Evolutionary conservation across 2,888 invertebrate species (phyloP).

Genomic region (Lepidocyrtinus sp.): DNA sequence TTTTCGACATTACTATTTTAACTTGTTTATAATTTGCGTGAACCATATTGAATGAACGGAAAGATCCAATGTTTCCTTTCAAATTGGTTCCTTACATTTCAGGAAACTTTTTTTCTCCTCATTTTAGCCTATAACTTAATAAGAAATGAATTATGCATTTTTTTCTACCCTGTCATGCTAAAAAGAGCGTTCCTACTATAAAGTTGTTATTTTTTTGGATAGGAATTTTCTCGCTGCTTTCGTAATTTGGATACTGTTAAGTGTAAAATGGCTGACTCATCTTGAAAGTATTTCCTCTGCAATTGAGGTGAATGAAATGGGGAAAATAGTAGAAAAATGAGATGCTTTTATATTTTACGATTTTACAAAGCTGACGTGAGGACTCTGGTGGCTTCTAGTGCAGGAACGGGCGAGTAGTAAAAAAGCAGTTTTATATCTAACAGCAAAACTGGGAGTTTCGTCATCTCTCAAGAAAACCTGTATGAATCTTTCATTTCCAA

Average conservation of each 20-base stretch:
- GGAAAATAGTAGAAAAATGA: slow-evolving; percentile 24
- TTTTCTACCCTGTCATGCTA: neutral
- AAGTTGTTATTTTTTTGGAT: slow-evolving; percentile 20
- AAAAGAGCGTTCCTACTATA: neutral
- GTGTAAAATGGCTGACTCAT: slow-evolving; percentile 52
- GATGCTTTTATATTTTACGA: slow-evolving; percentile 22
- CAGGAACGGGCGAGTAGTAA: slow-evolving; percentile 17
- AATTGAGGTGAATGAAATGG: slow-evolving; percentile 49
- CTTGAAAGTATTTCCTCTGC: slow-evolving; percentile 41
- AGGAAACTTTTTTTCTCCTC: slow-evolving; percentile 2
- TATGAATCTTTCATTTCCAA: slow-evolving; percentile 8
- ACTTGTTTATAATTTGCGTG: slow-evolving; percentile 55
- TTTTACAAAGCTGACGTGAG: slow-evolving; percentile 6
- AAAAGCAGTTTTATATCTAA: slow-evolving; percentile 10
- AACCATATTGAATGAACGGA: slow-evolving; percentile 38
- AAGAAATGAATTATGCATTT: slow-evolving; percentile 29
- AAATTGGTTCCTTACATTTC: slow-evolving; percentile 50
- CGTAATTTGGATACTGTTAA: neutral
- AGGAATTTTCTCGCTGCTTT: slow-evolving; percentile 27
- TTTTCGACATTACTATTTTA: slow-evolving; percentile 57
- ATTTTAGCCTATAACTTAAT: neutral
- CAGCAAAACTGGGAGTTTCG: neutral
- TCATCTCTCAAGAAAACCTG: slow-evolving; percentile 6
- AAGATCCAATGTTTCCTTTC: slow-evolving; percentile 45
- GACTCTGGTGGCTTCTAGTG: neutral